Base-by-base conservation (phyloP, 2,113 vertebrate species). In the Setophaga kirtlandii region DNA sequence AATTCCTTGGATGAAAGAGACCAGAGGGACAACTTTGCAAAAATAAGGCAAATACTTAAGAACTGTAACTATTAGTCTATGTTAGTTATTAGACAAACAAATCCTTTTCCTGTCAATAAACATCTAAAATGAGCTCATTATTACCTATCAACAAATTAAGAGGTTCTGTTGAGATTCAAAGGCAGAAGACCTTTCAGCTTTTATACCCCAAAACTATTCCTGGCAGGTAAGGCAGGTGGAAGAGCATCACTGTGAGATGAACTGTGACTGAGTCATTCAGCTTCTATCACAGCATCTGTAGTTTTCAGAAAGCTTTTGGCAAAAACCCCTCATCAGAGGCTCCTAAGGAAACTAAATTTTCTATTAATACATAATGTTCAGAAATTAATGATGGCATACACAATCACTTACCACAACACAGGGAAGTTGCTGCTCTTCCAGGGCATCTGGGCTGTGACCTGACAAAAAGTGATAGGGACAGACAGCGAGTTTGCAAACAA, bases 41-140 rank as follows among this genome's bases (percentile, higher is more conserved):
- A 96, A 88, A 33, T 30, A 7, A 23, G 15, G 33, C 6, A 15
- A 78, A 30, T 60, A 47, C 5, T 42, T 64, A 35, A 79, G 75
- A 58, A 70, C 15, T 0, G 0, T 25, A 73, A 64, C 6, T 25
- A 65, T 49, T 55, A 55, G 3, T 55, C 47, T 47, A 2, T 33
- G 37, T 30, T 62, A 64, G 58, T 33, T 89, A 65, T 70, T 44
- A 77, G 31, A 69, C 63, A 89, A 67, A 37, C 7, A 76, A 89
- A 78, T 70, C 14, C n/a, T 58, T 65, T 67, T 28, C 41, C 22
- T 83, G 31, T 69, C 68, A 83, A 81, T n/a, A 65, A 63, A n/a
- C 21, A 52, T 37, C 21, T 53, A 44, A 67, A 93, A 78, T n/a
- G 1, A 78, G 9, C 13, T 70, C 30, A 63, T 70, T 67, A 31